These are phyloP conservation scores for Drosophila formosana DNA, from an alignment of 2,888 invertebrate genomes.

Conservation along the genomic window DNA sequence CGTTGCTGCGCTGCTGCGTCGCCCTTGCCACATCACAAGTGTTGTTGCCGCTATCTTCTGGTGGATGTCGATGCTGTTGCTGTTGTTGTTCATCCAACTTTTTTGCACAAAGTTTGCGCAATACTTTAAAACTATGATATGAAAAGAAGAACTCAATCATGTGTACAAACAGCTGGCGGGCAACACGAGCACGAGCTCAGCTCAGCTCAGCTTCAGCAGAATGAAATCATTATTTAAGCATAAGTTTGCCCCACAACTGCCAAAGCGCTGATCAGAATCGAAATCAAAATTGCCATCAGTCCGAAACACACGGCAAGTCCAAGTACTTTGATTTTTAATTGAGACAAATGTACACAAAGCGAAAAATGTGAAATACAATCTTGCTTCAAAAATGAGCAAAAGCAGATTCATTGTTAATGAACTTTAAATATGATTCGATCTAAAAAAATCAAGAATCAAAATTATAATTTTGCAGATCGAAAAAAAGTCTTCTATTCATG, in stretches of 20 bases:
- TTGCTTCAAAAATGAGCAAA: too few species aligned
- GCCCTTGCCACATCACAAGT: slow-evolving; percentile 8
- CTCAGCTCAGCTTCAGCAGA: neutral
- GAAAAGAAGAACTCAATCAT: slow-evolving; percentile 49
- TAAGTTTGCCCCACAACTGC: slow-evolving; percentile 10
- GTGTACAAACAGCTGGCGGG: slow-evolving; percentile 40
- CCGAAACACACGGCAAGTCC: neutral
- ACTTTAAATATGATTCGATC: neutral
- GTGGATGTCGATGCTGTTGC: neutral
- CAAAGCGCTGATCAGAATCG: slow-evolving; percentile 3
- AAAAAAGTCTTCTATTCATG: too few species aligned
- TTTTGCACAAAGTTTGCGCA: slow-evolving; percentile 27
- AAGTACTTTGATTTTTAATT: slow-evolving; percentile 1
- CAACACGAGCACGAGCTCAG: neutral
- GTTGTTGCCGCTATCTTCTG: slow-evolving; percentile 1
- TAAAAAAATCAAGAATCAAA: too few species aligned
- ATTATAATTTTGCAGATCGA: too few species aligned
- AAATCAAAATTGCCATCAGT: neutral
- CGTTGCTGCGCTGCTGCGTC: neutral
- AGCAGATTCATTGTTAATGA: neutral
- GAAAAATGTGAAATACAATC: too few species aligned
- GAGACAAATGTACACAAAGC: neutral
- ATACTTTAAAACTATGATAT: slow-evolving; percentile 38
- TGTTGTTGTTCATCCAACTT: slow-evolving; percentile 5
- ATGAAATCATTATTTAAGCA: slow-evolving; percentile 32